phyloP scores from a whole-genome alignment of 1,140 invertebrate genomes.

The Acromyrmex heyeri region DNA sequence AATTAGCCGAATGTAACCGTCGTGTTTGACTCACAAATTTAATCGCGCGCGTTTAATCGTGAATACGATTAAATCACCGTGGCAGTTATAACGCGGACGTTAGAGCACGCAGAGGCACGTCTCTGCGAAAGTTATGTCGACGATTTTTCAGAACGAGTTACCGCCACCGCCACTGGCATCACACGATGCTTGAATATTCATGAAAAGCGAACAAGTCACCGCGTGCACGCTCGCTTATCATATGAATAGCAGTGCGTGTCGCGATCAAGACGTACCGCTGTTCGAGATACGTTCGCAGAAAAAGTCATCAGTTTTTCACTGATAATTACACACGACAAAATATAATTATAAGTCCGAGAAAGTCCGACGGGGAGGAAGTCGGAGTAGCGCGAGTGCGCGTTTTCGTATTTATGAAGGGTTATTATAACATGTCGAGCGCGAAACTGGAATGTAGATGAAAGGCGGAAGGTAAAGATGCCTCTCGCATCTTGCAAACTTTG shows the following conservation, averaged over 20 bases:
- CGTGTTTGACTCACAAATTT: constrained; percentile 29
- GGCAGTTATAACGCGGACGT: constrained; percentile 4
- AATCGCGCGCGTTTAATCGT: constrained; percentile 17
- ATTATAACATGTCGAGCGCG: not conserved
- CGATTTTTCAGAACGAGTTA: constrained; percentile 64
- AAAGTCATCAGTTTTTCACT: not conserved
- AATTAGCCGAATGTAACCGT: not conserved
- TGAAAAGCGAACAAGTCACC: constrained; percentile 28
- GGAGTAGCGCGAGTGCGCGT: not conserved
- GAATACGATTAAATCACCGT: constrained; percentile 26
- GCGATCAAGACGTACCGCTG: not conserved
- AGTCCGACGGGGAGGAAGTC: not conserved
- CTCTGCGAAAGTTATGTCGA: constrained; percentile 33
- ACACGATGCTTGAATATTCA: constrained; percentile 65
- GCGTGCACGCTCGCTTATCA: constrained; percentile 33
- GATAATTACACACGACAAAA: constrained; percentile 8
- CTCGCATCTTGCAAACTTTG: constrained; percentile 24
- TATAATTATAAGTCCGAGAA: not conserved
- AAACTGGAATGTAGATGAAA: constrained; percentile 15
- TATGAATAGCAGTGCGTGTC: not conserved
- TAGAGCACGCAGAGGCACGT: not conserved
- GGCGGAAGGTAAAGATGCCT: not conserved
- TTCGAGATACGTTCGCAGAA: not conserved
- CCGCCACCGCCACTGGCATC: not conserved
- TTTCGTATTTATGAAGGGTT: constrained; percentile 25